Evolutionary conservation across 2,797 vertebrate genomes (phyloP).

Genomic region (Scolopax bukidnonensis): DNA sequence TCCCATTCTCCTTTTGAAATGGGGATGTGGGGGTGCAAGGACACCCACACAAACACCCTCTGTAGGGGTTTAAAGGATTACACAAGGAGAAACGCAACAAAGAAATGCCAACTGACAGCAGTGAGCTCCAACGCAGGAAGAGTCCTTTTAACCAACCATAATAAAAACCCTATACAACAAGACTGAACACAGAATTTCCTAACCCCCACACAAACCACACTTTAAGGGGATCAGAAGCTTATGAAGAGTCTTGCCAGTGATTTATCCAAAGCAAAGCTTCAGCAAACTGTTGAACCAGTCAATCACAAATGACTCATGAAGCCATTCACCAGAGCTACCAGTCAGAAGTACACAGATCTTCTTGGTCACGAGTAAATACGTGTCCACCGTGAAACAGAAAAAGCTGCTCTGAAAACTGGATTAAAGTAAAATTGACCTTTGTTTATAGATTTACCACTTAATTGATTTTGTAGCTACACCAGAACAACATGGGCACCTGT

Average conservation of each 20-base stretch:
- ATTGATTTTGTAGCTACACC: neutral
- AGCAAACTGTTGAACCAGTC: neutral
- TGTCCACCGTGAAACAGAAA: neutral
- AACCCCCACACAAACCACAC: rapidly evolving
- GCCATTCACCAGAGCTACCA: neutral
- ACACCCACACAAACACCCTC: neutral
- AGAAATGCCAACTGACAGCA: neutral
- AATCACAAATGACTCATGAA: slow-evolving; percentile 13
- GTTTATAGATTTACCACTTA: neutral
- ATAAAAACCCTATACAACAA: neutral
- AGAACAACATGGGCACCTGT: neutral
- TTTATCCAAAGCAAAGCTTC: neutral
- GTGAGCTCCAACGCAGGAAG: neutral
- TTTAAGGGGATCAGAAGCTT: neutral
- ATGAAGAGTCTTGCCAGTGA: neutral
- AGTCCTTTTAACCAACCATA: neutral
- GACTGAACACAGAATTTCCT: neutral
- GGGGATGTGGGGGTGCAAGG: neutral
- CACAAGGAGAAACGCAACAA: neutral
- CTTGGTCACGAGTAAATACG: neutral
- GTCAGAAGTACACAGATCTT: rapidly evolving
- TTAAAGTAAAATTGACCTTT: neutral
- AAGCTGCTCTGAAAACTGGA: neutral
- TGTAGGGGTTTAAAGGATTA: neutral
- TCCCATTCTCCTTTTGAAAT: neutral